These are phyloP conservation scores for Leptodactylus fuscus DNA, from an alignment of 2,113 vertebrate species.

Conservation along the genomic window DNA sequence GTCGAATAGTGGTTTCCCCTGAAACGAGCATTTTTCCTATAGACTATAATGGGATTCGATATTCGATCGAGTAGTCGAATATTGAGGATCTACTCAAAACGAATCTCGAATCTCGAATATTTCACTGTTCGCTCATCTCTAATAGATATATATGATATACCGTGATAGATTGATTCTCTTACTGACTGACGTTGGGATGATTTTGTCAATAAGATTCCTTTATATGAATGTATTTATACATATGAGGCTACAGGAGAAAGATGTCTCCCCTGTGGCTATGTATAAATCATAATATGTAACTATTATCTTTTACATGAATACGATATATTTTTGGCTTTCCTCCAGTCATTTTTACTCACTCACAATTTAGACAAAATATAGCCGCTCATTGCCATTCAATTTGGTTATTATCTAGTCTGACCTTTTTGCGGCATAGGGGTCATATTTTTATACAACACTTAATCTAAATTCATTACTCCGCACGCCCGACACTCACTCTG, in stretches of 20 bases:
- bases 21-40: no score
- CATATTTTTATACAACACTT: constrained; percentile 50
- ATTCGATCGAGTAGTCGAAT: no score
- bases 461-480: constrained; percentile 48
- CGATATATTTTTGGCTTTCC: constrained; percentile 39
- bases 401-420: constrained; percentile 54
- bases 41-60: no score
- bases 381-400: constrained; percentile 51
- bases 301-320: constrained; percentile 54
- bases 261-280: not conserved
- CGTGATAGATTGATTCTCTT: not conserved
- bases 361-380: constrained; percentile 48
- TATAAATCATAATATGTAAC: constrained; percentile 43
- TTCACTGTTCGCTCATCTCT: no score
- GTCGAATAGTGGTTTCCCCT: no score
- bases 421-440: constrained; percentile 41
- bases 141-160: no score
- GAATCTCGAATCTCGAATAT: no score
- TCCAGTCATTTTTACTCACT: constrained; percentile 56
- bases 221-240: not conserved
- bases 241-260: not conserved
- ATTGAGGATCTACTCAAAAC: no score
- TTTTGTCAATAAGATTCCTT: not conserved
- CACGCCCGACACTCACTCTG: not conserved
- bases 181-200: not conserved